Conservation (phyloP, 2,888 invertebrate genomes). For the Troides aeacus region DNA sequence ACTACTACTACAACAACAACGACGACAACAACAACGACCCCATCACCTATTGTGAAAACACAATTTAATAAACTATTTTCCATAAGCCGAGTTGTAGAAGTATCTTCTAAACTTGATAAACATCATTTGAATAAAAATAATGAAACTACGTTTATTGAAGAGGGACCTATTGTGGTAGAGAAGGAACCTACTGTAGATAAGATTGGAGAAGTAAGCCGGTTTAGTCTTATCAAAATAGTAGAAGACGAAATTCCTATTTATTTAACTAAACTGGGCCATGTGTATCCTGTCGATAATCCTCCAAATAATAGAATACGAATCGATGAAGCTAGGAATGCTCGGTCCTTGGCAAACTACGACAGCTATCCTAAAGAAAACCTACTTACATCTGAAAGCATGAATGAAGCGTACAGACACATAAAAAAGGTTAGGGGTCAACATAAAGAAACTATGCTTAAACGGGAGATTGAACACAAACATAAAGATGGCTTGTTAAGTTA, state of each 20-base stretch:
- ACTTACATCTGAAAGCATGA: conserved; percentile 74
- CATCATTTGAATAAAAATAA: conserved; percentile 79
- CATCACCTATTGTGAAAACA: conserved; percentile 65
- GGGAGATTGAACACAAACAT: conserved; percentile 50
- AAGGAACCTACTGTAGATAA: conserved; percentile 82
- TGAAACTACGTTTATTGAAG: conserved; percentile 74
- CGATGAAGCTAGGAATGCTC: conserved; percentile 74
- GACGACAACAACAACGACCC: conserved; percentile 50
- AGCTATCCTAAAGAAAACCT: conserved; percentile 70
- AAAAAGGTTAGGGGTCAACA: conserved; percentile 46
- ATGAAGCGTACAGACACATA: conserved; percentile 70
- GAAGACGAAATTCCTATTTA: conserved; percentile 80
- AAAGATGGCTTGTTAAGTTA: conserved; percentile 65
- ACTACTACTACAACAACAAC: conserved; percentile 41
- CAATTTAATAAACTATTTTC: conserved; percentile 83
- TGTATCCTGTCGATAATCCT: conserved; percentile 74
- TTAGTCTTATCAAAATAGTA: conserved; percentile 84
- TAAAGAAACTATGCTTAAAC: conserved; percentile 39
- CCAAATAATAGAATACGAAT: conserved; percentile 73
- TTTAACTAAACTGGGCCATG: conserved; percentile 69
- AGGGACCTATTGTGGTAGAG: conserved; percentile 78
- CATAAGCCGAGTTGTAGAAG: conserved; percentile 84
- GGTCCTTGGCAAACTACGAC: conserved; percentile 61
- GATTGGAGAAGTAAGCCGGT: conserved; percentile 85
- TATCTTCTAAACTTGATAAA: conserved; percentile 83